Evolutionary conservation across 2,113 vertebrate genomes (phyloP).

Genomic region (Peucedramus taeniatus): DNA sequence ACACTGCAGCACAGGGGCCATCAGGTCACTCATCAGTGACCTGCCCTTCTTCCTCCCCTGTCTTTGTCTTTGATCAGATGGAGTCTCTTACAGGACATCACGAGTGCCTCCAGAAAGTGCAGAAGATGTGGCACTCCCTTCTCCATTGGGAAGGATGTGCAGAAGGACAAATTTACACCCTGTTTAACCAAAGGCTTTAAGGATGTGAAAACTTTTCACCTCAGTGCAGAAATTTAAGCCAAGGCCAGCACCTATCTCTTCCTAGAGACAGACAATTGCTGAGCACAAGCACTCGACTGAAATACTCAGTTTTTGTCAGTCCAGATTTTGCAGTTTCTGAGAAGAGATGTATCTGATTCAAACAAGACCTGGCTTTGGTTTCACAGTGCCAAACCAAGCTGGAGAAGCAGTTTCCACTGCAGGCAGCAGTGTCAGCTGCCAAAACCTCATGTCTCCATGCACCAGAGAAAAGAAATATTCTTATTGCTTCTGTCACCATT

Average conservation of each 20-base stretch:
- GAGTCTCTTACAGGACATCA: background rate
- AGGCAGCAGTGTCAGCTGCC: background rate
- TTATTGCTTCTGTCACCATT: background rate
- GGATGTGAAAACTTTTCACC: background rate
- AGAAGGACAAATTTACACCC: background rate
- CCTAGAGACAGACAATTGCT: background rate
- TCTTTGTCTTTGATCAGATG: background rate
- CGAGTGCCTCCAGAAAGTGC: background rate
- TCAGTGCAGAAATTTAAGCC: background rate
- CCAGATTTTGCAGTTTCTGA: background rate
- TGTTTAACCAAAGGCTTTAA: background rate
- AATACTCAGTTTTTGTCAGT: background rate
- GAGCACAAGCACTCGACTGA: rapidly evolving
- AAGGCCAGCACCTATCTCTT: background rate
- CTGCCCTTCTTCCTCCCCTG: background rate
- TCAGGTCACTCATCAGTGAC: background rate
- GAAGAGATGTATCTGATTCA: background rate
- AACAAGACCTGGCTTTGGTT: background rate
- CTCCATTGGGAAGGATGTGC: background rate
- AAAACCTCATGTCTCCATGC: background rate
- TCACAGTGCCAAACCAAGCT: background rate
- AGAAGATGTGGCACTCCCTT: background rate
- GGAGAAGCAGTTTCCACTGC: background rate
- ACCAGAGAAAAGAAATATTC: background rate
- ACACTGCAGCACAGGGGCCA: background rate